Conservation (phyloP, 1,140 invertebrate species). For the Anastatus disparis region DNA sequence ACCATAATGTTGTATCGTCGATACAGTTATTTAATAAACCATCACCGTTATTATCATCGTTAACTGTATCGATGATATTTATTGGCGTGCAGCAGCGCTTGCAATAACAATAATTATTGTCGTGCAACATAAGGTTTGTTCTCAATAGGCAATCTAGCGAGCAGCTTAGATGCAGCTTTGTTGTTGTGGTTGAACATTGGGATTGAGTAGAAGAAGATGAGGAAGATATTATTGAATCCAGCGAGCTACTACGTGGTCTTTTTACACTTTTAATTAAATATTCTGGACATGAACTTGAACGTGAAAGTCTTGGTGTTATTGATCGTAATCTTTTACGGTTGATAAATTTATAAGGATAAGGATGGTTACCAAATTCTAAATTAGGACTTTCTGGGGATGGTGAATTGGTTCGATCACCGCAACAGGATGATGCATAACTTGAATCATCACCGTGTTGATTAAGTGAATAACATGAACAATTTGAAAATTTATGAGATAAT, state of each 20-base stretch:
- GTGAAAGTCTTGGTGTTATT: too few relatives aligned
- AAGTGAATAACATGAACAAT: conserved; percentile 55
- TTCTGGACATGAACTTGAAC: conserved; percentile 23
- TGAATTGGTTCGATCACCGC: not conserved
- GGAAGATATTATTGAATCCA: not conserved
- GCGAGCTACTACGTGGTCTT: not conserved
- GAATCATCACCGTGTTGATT: conserved; percentile 1
- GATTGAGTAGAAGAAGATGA: not conserved
- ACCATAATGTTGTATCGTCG: not conserved
- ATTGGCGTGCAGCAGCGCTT: conserved; percentile 8
- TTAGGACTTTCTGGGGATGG: not conserved
- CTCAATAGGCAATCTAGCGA: conserved; percentile 38
- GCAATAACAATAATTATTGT: not conserved
- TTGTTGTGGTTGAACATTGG: not conserved
- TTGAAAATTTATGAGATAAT: conserved; percentile 58
- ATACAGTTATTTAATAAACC: not conserved
- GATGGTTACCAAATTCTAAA: not conserved
- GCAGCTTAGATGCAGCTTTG: conserved; percentile 38
- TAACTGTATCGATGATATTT: not conserved
- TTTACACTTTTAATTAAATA: not conserved
- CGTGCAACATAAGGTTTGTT: not conserved
- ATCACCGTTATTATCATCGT: too few relatives aligned
- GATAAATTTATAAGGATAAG: too few relatives aligned
- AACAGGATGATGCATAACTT: not conserved
- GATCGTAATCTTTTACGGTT: too few relatives aligned